Evolutionary conservation across 2,888 invertebrate species (phyloP).

Genomic region (Candidula unifasciata): DNA sequence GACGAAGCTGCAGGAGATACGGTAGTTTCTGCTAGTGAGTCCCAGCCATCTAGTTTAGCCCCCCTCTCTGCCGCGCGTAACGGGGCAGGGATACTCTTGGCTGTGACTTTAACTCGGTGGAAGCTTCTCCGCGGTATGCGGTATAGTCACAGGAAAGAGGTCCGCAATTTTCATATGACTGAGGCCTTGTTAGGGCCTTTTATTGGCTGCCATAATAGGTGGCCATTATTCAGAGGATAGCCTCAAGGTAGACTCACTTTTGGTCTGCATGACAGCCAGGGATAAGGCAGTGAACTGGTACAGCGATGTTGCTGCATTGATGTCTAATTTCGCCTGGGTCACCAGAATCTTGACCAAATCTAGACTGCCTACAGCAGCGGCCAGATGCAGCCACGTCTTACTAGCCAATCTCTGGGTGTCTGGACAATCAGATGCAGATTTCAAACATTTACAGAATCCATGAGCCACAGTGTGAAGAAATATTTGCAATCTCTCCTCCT

Average conservation of each 20-base stretch:
- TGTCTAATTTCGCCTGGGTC: conserved; percentile 54
- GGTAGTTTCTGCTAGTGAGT: too few relatives aligned
- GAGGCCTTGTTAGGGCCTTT: too few relatives aligned
- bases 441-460: conserved; percentile 52
- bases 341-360: conserved; percentile 51
- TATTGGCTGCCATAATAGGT: too few relatives aligned
- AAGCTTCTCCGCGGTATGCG: too few relatives aligned
- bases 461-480: conserved; percentile 39
- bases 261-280: conserved; percentile 58
- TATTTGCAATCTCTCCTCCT: conserved; percentile 42
- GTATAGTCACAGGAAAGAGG: too few relatives aligned
- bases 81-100: too few relatives aligned
- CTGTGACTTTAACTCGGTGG: too few relatives aligned
- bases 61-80: too few relatives aligned
- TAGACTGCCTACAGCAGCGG: conserved; percentile 54
- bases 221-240: too few relatives aligned
- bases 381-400: conserved; percentile 57
- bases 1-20: too few relatives aligned
- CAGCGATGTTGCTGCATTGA: conserved; percentile 53
- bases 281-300: conserved; percentile 59
- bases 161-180: too few relatives aligned
- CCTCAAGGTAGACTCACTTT: conserved; percentile 28
- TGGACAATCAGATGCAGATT: not conserved
- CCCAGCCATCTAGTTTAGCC: too few relatives aligned
- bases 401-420: conserved; percentile 32